phyloP scores from a whole-genome alignment of 2,888 invertebrate species.

The Synanthedon myopaeformis region DNA sequence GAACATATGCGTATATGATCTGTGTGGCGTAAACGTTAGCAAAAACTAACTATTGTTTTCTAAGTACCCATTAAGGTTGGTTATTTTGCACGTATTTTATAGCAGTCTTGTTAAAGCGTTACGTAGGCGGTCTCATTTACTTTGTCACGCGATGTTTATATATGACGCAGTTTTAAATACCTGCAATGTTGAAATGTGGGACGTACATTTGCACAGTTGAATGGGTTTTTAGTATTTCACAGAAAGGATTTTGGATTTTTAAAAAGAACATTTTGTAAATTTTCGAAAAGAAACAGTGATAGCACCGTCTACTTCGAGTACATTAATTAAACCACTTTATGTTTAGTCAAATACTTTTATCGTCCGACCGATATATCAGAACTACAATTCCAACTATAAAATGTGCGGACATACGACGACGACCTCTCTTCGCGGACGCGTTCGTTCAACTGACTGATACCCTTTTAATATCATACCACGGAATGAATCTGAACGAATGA shows the following conservation, averaged over 20 bases:
- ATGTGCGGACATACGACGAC: too few species aligned
- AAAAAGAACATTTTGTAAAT: too few species aligned
- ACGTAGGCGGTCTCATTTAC: background rate
- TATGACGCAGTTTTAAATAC: background rate
- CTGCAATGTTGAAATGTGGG: background rate
- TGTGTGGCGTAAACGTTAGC: background rate
- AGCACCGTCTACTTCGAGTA: too few species aligned
- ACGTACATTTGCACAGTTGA: background rate
- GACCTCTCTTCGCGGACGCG: too few species aligned
- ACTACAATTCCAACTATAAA: too few species aligned
- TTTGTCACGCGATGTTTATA: background rate
- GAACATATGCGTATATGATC: background rate
- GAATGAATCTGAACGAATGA: too few species aligned
- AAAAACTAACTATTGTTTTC: background rate
- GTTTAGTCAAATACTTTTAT: too few species aligned
- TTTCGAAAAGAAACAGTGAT: too few species aligned
- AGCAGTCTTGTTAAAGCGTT: background rate
- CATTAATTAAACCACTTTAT: too few species aligned
- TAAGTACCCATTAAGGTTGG: background rate
- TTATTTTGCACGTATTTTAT: constrained; percentile 1
- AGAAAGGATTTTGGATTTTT: background rate
- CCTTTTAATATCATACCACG: too few species aligned
- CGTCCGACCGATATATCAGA: too few species aligned
- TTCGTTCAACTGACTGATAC: too few species aligned
- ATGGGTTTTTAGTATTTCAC: background rate